Evolutionary conservation across 2,888 invertebrate genomes (phyloP), one percentile per base, ranked within the genome.

Genomic region (Melitaea athalia): DNA sequence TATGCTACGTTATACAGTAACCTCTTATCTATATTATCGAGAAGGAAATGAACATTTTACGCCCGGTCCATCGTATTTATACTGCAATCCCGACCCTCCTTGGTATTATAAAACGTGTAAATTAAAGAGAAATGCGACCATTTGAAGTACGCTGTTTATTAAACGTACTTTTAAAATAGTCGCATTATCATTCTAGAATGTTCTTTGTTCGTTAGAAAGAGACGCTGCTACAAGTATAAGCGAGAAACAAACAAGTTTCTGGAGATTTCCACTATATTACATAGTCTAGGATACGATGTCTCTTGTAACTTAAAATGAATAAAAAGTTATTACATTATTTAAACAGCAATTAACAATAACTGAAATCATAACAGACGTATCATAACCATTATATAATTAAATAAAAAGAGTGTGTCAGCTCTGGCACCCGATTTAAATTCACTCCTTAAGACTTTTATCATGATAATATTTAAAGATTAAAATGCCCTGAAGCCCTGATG

Each of bases 1-100:
- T 72, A 68, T 61, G 63, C 63, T 65, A 55, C 47, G 47, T 15
- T 55, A 11, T 38, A 63, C 33, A 15, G 57, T 76, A 81, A 83
- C 85, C 85, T 83, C 79, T 77, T 81, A 76, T 83, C 83, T 82
- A 79, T 78, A 79, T 78, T 81, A 67, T 64, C 75, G 73, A 75
- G 78, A 83, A 81, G 79, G 80, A 81, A 80, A 83, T 86, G 80
- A 81, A 77, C 70, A 62, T 33, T 67, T 64, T 70, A 62, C 64
- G 69, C 74, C 74, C 70, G 74, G 68, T 69, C 65, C 61, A 67
- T 63, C 57, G 74, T 74, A 79, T 86, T 78, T 87, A 86, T 85
- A 87, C 75, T 70, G 70, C 66, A 72, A 66, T 64, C 75, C 67
- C 70, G 55, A 64, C 71, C 73, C 74, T 74, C 71, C 76, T 64